Percentiles rank a stretch among this genome's conserved stretches.
These are phyloP conservation scores for Mormyrops attenuatus DNA, from an alignment of 2,797 vertebrate species.

Conservation along the genomic window DNA sequence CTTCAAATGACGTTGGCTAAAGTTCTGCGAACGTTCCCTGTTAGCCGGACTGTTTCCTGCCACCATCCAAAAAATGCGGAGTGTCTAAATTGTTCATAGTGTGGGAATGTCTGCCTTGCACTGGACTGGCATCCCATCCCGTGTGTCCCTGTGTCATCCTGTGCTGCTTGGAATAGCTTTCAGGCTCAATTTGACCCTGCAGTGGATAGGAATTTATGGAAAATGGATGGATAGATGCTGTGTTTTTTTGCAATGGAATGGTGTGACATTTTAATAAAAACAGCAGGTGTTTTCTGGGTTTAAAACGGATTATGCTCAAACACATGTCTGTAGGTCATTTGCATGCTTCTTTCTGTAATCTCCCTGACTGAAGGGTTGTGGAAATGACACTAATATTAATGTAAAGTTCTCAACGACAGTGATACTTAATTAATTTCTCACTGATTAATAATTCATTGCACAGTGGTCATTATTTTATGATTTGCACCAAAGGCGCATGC, in stretches of 20 bases:
- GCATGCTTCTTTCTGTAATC: background rate
- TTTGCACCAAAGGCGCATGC: constrained; percentile 5
- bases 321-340: background rate
- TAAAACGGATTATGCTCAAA: background rate
- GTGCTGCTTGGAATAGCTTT: background rate
- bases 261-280: background rate
- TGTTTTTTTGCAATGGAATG: background rate
- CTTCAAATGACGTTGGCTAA: background rate
- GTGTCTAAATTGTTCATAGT: background rate
- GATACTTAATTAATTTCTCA: constrained; percentile 1
- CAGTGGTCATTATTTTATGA: constrained; percentile 10
- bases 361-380: background rate
- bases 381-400: constrained; percentile 14
- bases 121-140: background rate
- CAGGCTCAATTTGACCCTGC: background rate
- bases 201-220: background rate
- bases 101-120: background rate
- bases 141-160: background rate
- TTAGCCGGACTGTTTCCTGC: background rate
- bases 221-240: background rate
- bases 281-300: background rate
- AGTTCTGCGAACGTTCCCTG: background rate
- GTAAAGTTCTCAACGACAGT: background rate
- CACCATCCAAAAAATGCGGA: background rate
- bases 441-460: background rate